These are phyloP conservation scores for Limnodromus scolopaceus DNA, from an alignment of 2,797 vertebrate genomes.

Conservation along the genomic window DNA sequence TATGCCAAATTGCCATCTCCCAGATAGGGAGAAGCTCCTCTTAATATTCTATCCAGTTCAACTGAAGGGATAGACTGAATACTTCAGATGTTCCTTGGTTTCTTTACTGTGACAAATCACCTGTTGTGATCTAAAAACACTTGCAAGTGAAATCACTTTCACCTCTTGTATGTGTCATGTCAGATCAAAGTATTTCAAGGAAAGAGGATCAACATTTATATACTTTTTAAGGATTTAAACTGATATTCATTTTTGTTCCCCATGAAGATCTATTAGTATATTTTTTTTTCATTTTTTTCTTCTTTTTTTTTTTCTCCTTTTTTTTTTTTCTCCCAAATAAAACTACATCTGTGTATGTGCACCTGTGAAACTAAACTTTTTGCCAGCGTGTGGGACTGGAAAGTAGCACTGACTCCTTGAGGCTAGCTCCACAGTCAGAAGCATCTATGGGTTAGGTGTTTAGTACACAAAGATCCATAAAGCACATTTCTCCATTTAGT, in stretches of 20 bases:
- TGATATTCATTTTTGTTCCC: background rate
- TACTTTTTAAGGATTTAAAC: background rate
- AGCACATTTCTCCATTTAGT: background rate
- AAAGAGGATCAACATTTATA: background rate
- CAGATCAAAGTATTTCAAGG: background rate
- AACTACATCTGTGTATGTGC: background rate
- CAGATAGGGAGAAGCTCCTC: background rate
- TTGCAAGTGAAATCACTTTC: background rate
- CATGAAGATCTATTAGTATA: background rate
- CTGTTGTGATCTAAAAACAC: background rate
- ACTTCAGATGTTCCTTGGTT: fast-evolving
- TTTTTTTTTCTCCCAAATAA: background rate
- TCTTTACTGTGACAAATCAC: background rate
- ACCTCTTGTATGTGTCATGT: background rate
- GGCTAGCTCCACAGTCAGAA: background rate
- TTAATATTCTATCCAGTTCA: background rate
- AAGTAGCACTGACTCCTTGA: background rate
- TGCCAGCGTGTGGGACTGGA: background rate
- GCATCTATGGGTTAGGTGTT: background rate
- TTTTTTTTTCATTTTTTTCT: fast-evolving
- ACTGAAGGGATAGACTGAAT: background rate
- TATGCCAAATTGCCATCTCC: background rate
- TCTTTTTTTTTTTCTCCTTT: fast-evolving
- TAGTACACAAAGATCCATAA: background rate
- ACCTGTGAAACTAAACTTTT: background rate